Evolutionary conservation across 2,797 vertebrate species (phyloP).

Genomic region (Danio albolineatus): DNA sequence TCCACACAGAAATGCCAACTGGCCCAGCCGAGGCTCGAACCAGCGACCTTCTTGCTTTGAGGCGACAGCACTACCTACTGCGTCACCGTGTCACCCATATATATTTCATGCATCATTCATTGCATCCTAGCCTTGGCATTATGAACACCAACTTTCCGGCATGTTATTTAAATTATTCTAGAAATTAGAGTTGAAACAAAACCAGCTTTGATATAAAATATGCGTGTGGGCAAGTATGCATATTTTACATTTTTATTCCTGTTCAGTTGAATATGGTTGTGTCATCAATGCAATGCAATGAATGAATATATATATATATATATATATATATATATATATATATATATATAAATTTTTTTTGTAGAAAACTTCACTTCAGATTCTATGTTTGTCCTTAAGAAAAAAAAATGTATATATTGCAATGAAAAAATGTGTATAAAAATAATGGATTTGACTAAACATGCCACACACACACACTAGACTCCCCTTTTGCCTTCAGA

Average conservation of each 20-base stretch:
- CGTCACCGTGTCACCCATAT: no score
- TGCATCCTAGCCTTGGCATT: background rate
- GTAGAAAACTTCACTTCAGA: background rate
- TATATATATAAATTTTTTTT: no score
- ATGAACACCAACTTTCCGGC: background rate
- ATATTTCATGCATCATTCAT: background rate
- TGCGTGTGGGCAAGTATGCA: background rate
- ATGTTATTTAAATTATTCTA: background rate
- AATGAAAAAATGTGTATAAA: background rate
- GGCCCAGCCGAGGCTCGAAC: no score
- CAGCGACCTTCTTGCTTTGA: no score
- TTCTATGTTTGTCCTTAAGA: background rate
- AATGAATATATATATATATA: no score
- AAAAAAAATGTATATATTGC: no score
- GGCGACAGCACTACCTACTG: no score
- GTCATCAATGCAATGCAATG: background rate
- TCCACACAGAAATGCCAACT: no score
- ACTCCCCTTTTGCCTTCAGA: no score
- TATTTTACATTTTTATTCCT: background rate
- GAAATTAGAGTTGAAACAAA: background rate
- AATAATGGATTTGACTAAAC: background rate
- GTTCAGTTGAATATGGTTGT: background rate
- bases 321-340: no score
- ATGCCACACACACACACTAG: background rate
- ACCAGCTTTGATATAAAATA: background rate